A percentile compares a stretch with the other conserved stretches of the same genome.
Conservation (phyloP, 2,888 invertebrate genomes). For the Archaeoteleia sp. region DNA sequence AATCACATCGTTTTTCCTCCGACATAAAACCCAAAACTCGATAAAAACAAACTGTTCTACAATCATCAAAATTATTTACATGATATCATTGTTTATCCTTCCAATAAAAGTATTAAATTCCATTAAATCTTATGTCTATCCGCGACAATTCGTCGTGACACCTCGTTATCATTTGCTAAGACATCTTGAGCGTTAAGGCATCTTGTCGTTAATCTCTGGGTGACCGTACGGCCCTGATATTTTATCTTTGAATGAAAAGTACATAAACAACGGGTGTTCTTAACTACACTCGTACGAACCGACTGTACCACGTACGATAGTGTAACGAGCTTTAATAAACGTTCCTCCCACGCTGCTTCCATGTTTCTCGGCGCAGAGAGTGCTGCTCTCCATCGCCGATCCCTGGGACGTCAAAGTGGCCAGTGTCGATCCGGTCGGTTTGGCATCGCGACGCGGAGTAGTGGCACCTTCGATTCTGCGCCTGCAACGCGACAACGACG, state of each 20-base stretch:
- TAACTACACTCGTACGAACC: no score
- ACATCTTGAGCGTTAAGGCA: no score
- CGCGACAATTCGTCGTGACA: no score
- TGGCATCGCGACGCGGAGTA: constrained; percentile 63
- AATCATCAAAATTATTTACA: no score
- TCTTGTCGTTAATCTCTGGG: constrained; percentile 7
- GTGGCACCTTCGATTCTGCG: constrained; percentile 57
- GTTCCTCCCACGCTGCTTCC: constrained; percentile 56
- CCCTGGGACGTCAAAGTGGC: constrained; percentile 72
- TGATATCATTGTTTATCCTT: no score
- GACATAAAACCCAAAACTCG: no score
- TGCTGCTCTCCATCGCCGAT: constrained; percentile 71
- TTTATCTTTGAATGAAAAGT: constrained; percentile 16
- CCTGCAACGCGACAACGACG: constrained; percentile 21
- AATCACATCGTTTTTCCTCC: no score
- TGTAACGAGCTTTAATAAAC: constrained; percentile 62
- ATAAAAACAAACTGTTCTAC: no score
- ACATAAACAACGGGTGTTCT: constrained; percentile 14
- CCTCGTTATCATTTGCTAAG: no score
- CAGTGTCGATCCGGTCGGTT: constrained; percentile 69
- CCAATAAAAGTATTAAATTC: no score
- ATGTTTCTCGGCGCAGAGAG: constrained; percentile 59
- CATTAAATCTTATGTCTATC: no score
- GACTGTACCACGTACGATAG: constrained; percentile 32
- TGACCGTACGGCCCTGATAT: constrained; percentile 17